Evolutionary conservation across 2,888 invertebrate genomes (phyloP).

Genomic region (Drosophila phalerata): DNA sequence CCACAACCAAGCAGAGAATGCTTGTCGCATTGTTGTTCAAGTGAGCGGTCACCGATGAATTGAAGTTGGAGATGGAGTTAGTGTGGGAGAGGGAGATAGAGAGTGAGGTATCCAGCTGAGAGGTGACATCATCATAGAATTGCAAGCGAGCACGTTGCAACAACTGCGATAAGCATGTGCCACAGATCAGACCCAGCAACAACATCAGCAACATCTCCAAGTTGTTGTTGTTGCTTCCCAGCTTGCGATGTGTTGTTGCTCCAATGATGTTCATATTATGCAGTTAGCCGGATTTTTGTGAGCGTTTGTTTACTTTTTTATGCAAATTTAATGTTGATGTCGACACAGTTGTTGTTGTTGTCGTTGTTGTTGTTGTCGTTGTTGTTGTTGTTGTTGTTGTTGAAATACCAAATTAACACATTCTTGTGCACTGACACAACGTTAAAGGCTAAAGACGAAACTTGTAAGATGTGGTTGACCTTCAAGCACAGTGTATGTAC

Average conservation of each 20-base stretch:
- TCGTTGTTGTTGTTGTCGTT: not conserved
- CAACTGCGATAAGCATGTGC: constrained; percentile 74
- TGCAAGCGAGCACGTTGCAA: constrained; percentile 47
- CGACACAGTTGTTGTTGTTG: constrained; percentile 30
- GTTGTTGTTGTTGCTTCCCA: constrained; percentile 10
- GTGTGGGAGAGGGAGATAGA: not conserved
- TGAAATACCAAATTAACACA: constrained; percentile 70
- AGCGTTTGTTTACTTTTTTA: constrained; percentile 63
- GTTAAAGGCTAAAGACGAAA: constrained; percentile 44
- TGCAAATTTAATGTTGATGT: constrained; percentile 60
- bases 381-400: constrained; percentile 32
- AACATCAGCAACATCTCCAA: constrained; percentile 67
- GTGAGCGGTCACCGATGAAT: not conserved
- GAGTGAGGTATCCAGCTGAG: not conserved
- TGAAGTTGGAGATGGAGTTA: not conserved
- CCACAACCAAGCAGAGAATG: constrained; percentile 98
- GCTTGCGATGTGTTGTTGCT: constrained; percentile 39
- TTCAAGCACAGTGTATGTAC: constrained; percentile 43
- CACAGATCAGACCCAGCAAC: constrained; percentile 74
- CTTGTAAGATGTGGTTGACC: constrained; percentile 76
- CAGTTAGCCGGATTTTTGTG: constrained; percentile 9
- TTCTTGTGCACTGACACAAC: constrained; percentile 65
- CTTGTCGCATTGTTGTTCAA: constrained; percentile 87
- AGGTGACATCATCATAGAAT: constrained; percentile 8
- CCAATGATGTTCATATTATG: constrained; percentile 35